Evolutionary conservation across 2,797 vertebrate genomes (phyloP), one percentile per base, ranked within the genome.

Genomic region (Falco novaeseelandiae): DNA sequence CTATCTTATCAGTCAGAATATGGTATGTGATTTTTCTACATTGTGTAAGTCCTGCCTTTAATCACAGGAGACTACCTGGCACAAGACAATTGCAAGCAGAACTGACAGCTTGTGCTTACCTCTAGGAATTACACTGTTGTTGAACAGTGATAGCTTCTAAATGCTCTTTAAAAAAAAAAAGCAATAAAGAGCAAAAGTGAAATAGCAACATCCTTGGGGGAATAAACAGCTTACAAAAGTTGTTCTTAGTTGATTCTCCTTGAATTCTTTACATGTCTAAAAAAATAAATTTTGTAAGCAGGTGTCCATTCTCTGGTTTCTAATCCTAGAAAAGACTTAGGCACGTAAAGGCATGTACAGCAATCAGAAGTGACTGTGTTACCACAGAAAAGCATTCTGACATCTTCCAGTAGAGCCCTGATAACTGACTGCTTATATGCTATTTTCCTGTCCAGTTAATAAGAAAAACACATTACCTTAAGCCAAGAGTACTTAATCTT

Each of bases 101-200:
- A 44, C 88, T 78, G 81, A 92, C 94, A 95, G 59, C 63, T 61
- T 17, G 6, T 83, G 86, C 86, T 93, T 81, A 96, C 86, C 71
- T 90, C 86, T 32, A 73, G 44, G 74, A 96, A 94, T 57, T 66
- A 66, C 16, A 27, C 61, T 71, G 36, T 4, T 88, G 32, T 42
- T 72, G 25, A 87, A 46, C n/a, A 89, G 55, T 4, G 40, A 18
- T 7, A 19, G n/a, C 6, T 62, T 48, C 40, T 73, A 77, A 95
- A 76, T 27, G 13, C 23, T 79, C 40, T 38, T 46, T 77, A 8
- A 32, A 57, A 71, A 38, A 73, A 57, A 40, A 73, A 57, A 77
- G 19, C 15, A 74, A 25, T 34, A 62, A 46, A 73, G 38, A 93
- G 23, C 2, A 19, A 76, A 46, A 71, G 44, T 32, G 10, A 44